Conservation (phyloP, 1,140 invertebrate species). For the Physella acuta region DNA sequence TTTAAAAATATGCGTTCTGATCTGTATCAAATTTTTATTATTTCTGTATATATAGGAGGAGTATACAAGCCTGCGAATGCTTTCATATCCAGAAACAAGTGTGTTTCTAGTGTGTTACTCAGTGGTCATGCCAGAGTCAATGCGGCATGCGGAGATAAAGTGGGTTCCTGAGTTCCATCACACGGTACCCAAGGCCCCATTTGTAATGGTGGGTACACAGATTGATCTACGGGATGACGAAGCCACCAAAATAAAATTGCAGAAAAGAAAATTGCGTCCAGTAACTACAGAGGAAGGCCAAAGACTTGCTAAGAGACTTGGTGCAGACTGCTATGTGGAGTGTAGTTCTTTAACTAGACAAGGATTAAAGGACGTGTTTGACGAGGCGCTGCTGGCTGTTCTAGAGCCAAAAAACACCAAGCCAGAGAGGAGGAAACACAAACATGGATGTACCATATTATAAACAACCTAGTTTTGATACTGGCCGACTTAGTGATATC, state of each 20-base stretch:
- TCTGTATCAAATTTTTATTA: conserved; percentile 8
- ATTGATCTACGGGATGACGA: conserved; percentile 47
- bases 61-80: conserved; percentile 85
- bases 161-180: conserved; percentile 65
- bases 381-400: conserved; percentile 47
- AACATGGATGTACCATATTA: conserved; percentile 23
- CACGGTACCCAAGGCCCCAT: conserved; percentile 77
- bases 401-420: conserved; percentile 38
- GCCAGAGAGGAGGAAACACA: conserved; percentile 17
- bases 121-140: conserved; percentile 95
- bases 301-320: conserved; percentile 68
- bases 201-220: conserved; percentile 73
- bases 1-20: too few species aligned
- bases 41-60: conserved; percentile 73
- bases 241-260: conserved; percentile 74
- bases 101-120: conserved; percentile 99
- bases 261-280: conserved; percentile 83
- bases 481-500: too few species aligned
- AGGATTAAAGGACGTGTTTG: conserved; percentile 51
- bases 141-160: conserved; percentile 96
- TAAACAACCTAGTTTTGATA: too few species aligned
- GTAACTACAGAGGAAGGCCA: conserved; percentile 75
- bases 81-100: conserved; percentile 96
- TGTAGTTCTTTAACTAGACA: conserved; percentile 74
- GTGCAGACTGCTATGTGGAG: conserved; percentile 86